Evolutionary conservation across 2,888 invertebrate genomes (phyloP).

Genomic region (Thysanoteuthis rhombus): DNA sequence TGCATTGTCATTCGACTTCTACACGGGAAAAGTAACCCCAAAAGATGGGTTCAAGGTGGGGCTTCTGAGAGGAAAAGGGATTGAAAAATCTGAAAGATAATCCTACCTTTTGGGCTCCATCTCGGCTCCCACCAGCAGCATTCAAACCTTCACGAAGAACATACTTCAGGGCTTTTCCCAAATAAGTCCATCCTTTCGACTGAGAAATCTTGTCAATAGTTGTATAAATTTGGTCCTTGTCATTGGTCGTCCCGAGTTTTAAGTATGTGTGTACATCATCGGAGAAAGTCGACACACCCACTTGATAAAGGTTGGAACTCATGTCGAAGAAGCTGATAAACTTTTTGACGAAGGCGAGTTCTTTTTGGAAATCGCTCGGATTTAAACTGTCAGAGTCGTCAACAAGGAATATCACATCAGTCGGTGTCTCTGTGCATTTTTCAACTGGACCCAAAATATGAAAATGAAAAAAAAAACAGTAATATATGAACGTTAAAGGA

Average conservation of each 20-base stretch:
- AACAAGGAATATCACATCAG: background rate
- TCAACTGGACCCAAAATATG: background rate
- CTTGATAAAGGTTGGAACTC: background rate
- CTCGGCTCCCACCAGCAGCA: background rate
- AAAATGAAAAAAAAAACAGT: background rate
- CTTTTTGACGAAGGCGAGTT: background rate
- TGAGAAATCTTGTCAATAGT: background rate
- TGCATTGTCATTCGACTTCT: too few relatives aligned
- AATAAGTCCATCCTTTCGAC: background rate
- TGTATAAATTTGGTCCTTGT: background rate
- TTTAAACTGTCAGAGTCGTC: background rate
- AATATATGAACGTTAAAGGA: too few relatives aligned
- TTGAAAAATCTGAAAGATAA: too few relatives aligned
- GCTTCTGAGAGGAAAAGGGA: too few relatives aligned
- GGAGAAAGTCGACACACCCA: constrained; percentile 18
- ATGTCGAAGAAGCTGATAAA: constrained; percentile 13
- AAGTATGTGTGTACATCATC: background rate
- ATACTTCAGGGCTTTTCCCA: background rate
- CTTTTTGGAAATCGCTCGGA: background rate
- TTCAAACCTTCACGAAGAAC: background rate
- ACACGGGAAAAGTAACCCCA: too few relatives aligned
- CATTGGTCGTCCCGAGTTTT: background rate
- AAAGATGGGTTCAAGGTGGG: too few relatives aligned
- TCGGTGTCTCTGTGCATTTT: background rate
- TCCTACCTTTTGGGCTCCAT: background rate